Base-by-base conservation (phyloP, 1,140 invertebrate genomes). In the Macrocentrus cingulum region DNA sequence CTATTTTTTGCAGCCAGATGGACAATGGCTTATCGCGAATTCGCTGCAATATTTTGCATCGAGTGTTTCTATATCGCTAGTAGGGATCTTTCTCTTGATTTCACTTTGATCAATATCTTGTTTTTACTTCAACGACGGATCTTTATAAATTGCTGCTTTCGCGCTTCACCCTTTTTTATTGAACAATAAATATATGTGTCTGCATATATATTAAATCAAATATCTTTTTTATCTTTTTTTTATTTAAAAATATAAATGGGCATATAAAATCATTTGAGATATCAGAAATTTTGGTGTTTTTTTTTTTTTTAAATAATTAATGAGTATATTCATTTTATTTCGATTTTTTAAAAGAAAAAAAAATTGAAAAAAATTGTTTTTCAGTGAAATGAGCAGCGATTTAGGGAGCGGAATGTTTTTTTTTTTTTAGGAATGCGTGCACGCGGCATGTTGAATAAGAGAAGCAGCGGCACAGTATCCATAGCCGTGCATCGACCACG, bases 71-170 rank as follows among this genome's bases (percentile, higher is more conserved):
- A 29, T 56, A 56, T 56, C 54, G 11, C 1, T 25, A 36, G 19
- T 34, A 34, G 49, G 15, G 20, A 56, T 46, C 45, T 56, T 45
- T 54, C 20, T 37, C 29, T 49, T 56, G 54, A 56, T 56, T 56
- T 56, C 54, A 56, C 45, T 56, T 48, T 56, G 54, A 56, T 56
- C 54, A 56, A 49, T 56, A 56, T 56, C 54, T 49, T 46, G 23
- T 9, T 29, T 51, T 34, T 42, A 13, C 36, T 48, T 34, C 13
- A 36, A 39, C 44, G 54, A 56, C 32, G 54, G 54, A 56, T 56
- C 54, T 56, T 56, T 49, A 56, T 56, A 56, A 56, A 56, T 56
- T 48, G 42, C 53, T 37, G 15, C 42, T 16, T 54, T 53, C 37
- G 18, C 37, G 7, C 15, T 42, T 4, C 2, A 15, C 41, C n/a